phyloP scores from a whole-genome alignment of 2,888 invertebrate species.

The Pristionchus maxplancki region DNA sequence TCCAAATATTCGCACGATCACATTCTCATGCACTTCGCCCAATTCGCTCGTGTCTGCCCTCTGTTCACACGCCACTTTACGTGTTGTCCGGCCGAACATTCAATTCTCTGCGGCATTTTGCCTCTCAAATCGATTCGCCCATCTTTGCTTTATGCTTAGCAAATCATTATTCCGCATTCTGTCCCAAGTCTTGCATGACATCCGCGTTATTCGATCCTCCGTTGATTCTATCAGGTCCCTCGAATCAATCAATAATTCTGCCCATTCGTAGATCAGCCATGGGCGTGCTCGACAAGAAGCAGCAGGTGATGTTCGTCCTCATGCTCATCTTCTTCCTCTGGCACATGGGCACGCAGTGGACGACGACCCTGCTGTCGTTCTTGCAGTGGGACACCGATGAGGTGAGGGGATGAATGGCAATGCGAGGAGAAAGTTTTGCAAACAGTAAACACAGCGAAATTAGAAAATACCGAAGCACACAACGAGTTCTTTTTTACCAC shows the following conservation, averaged over 20 bases:
- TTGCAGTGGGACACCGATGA: conserved; percentile 77
- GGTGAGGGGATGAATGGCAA: no score
- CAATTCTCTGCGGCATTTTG: no score
- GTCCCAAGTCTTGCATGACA: background rate
- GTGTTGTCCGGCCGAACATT: background rate
- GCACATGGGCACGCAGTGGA: conserved; percentile 77
- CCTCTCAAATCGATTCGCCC: background rate
- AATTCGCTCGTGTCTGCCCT: background rate
- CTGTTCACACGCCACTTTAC: background rate
- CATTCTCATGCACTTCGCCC: background rate
- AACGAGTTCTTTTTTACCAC: no score
- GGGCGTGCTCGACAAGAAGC: conserved; percentile 65
- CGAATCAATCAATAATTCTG: conserved; percentile 29
- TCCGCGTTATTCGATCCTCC: no score
- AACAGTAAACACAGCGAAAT: no score
- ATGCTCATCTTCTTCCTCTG: conserved; percentile 76
- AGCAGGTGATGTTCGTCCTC: conserved; percentile 70
- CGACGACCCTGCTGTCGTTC: conserved; percentile 76
- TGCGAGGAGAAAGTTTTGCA: no score
- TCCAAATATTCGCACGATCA: background rate
- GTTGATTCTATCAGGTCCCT: no score
- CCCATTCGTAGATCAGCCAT: background rate
- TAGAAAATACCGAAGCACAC: no score
- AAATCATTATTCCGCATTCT: no score
- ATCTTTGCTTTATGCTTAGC: no score